Evolutionary conservation across 2,113 vertebrate genomes (phyloP).

Genomic region (Halichoeres trimaculatus): DNA sequence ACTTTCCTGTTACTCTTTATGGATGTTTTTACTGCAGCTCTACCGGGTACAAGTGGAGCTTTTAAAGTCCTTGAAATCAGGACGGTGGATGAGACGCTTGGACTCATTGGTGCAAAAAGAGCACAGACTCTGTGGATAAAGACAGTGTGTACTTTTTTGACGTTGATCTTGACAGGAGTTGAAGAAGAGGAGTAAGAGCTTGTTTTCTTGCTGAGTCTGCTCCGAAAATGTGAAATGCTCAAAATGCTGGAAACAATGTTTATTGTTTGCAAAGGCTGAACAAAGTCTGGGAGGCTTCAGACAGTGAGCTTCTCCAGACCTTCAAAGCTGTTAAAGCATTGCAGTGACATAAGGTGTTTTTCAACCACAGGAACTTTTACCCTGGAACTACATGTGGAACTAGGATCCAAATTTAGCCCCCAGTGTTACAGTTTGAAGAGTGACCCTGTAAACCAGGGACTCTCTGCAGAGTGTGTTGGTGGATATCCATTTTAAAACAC

Average conservation of each 20-base stretch:
- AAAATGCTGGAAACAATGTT: slow-evolving; percentile 62
- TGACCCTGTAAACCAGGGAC: no score
- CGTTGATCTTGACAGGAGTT: not conserved
- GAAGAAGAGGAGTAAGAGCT: not conserved
- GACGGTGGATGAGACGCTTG: not conserved
- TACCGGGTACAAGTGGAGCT: slow-evolving; percentile 29
- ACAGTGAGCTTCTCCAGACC: not conserved
- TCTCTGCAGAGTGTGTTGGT: no score
- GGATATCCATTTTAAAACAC: no score
- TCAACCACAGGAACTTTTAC: not conserved
- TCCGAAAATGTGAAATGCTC: slow-evolving; percentile 62
- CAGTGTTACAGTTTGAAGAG: no score
- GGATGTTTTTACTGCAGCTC: slow-evolving; percentile 37
- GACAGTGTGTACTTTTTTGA: not conserved
- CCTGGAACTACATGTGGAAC: no score
- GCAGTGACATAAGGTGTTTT: not conserved
- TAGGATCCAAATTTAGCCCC: no score
- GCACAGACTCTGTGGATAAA: not conserved
- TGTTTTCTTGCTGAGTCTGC: slow-evolving; percentile 5
- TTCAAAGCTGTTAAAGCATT: not conserved
- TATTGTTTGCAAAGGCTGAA: not conserved
- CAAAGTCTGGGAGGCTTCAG: slow-evolving; percentile 17
- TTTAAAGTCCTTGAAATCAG: slow-evolving; percentile 20
- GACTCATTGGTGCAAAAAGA: not conserved
- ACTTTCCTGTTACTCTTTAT: slow-evolving; percentile 49